Evolutionary conservation across 2,888 invertebrate species (phyloP), one percentile per base, ranked within the genome.

Genomic region (Plagodis pulveraria): DNA sequence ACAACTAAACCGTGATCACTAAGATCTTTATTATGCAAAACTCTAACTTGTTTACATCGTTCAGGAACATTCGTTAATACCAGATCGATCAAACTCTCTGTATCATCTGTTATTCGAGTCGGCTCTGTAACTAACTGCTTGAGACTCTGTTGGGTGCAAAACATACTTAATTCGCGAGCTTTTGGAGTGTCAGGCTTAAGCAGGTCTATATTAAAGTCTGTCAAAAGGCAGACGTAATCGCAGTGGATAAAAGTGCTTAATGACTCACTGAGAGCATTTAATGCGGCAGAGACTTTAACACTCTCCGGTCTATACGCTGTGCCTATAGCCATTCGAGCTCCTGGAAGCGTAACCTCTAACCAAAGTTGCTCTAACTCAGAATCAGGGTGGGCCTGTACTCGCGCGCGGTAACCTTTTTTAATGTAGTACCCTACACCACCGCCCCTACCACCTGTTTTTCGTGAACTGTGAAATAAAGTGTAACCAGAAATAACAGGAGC

Each of bases 281-380:
- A 40, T 5, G 68, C 62, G 0, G 36, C 36, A 5, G 35, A 11
- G 5, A 63, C 49, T 6, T 40, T 46, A 6, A 66, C 54, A 6
- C 43, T 22, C 45, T 64, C 66, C 0, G 70, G 65, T 43, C 70
- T 62, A 42, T 71, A 67, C 5, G 61, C 66, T 0, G 69, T 66
- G 6, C 70, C 69, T 7, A 72, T 41, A 2, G 66, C 71, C n/a
- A 67, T 35, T 6, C 54, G 53, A 6, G 47, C 56, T 6, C 69
- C 70, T 0, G 58, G 58, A 35, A 69, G 34, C 2, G 33, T 36
- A 6, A 72, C 43, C 43, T 71, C 71, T 0, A 71, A 38, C 69
- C 69, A 71, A 44, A 71, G 43, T 51, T 71, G 71, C 46, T 69
- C 71, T 8, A 69, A 47, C 11, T 33, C 2, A 5, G 68, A 58